Percentiles rank a stretch among this genome's conserved stretches.
Evolutionary conservation across 1,140 invertebrate genomes (phyloP).

Genomic region (Fopius arisanus): DNA sequence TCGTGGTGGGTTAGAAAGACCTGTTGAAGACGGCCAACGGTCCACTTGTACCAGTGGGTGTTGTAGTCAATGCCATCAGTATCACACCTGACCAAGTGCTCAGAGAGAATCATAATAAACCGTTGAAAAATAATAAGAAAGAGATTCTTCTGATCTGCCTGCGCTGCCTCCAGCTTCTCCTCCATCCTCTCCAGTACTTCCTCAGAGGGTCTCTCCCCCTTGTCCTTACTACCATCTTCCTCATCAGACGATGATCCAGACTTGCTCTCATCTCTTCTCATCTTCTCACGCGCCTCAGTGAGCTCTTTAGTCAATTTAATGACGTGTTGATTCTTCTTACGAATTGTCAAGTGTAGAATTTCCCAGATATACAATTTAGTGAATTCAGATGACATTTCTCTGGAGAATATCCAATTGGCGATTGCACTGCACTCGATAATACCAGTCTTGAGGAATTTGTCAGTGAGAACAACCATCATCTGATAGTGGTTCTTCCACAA

Average conservation of each 20-base stretch:
- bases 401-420: slow-evolving; percentile 98
- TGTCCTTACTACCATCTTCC: slow-evolving; percentile 67
- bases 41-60: slow-evolving; percentile 97
- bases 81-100: slow-evolving; percentile 93
- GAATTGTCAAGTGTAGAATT: slow-evolving; percentile 93
- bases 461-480: slow-evolving; percentile 95
- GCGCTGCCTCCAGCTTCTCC: slow-evolving; percentile 91
- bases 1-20: slow-evolving; percentile 97
- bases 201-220: slow-evolving; percentile 84
- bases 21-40: slow-evolving; percentile 92
- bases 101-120: slow-evolving; percentile 98
- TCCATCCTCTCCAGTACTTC: slow-evolving; percentile 94
- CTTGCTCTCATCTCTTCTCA: slow-evolving; percentile 77
- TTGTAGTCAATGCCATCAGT: slow-evolving; percentile 92
- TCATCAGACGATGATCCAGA: slow-evolving; percentile 83
- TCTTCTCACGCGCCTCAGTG: slow-evolving; percentile 84
- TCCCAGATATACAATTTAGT: slow-evolving; percentile 98
- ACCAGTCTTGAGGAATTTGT: slow-evolving; percentile 97
- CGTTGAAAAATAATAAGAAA: slow-evolving; percentile 97
- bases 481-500: slow-evolving; percentile 95
- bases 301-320: slow-evolving; percentile 84
- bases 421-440: slow-evolving; percentile 96
- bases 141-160: slow-evolving; percentile 95
- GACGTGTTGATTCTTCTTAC: slow-evolving; percentile 96
- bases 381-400: slow-evolving; percentile 93